Evolutionary conservation across 2,888 invertebrate species (phyloP).

Genomic region (Nyleta sp.): DNA sequence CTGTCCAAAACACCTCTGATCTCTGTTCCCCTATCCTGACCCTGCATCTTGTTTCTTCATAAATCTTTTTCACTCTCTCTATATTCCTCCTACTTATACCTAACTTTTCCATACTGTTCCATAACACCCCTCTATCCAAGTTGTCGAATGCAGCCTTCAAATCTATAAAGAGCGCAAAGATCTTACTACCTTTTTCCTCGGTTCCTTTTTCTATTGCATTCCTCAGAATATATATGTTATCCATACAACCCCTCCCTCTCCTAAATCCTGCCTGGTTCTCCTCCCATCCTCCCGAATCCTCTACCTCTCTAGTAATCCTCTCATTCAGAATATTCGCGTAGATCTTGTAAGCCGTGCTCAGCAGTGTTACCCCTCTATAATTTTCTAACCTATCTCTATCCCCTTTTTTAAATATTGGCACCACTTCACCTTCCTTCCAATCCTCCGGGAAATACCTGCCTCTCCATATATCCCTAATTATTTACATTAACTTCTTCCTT

Average conservation of each 20-base stretch:
- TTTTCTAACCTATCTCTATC: not conserved
- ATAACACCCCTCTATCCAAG: not conserved
- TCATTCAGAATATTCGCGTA: slow-evolving; percentile 3
- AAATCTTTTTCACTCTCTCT: not conserved
- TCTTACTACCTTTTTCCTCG: not conserved
- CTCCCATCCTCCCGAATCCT: not conserved
- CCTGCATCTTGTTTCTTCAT: slow-evolving; percentile 1
- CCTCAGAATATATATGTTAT: slow-evolving; percentile 3
- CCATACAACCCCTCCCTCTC: not conserved
- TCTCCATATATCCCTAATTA: not conserved
- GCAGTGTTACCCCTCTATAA: not conserved
- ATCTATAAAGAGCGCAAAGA: not conserved
- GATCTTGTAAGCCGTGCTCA: not conserved
- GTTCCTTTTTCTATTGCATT: not conserved
- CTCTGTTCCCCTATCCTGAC: not conserved
- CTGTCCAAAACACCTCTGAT: not conserved
- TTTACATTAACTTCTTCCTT: not conserved
- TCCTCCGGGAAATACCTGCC: not conserved
- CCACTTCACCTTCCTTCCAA: not conserved
- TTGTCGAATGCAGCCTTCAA: not conserved
- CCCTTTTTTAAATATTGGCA: slow-evolving; percentile 1
- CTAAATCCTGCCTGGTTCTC: not conserved
- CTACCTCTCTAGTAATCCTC: not conserved
- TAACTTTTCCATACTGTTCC: slow-evolving; percentile 3
- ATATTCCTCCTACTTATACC: not conserved